Evolutionary conservation across 2,113 vertebrate genomes (phyloP).

Genomic region (Kryptolebias marmoratus): DNA sequence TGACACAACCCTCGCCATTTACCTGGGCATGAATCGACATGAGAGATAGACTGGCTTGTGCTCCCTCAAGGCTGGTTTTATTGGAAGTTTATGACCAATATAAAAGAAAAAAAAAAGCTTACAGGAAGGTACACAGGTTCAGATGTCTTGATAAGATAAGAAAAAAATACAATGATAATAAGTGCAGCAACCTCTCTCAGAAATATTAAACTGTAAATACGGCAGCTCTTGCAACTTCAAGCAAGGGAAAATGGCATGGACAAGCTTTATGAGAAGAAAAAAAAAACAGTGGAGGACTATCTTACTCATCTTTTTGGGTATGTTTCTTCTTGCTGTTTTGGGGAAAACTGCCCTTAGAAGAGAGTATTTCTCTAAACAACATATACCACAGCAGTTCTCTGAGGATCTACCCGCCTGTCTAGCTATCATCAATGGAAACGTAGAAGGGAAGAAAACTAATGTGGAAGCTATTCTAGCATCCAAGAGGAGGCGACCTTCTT

Average conservation of each 20-base stretch:
- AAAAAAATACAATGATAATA: background rate
- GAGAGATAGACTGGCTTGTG: no score
- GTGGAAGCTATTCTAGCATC: conserved; percentile 69
- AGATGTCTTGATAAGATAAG: background rate
- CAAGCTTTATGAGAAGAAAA: rapidly evolving
- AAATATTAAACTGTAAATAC: background rate
- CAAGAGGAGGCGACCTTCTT: background rate
- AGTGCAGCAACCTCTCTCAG: background rate
- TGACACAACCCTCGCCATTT: no score
- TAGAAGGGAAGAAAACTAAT: conserved; percentile 6
- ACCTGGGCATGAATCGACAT: no score
- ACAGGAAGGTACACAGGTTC: no score
- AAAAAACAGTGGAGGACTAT: background rate
- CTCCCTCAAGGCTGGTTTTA: no score
- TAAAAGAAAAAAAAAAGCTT: no score
- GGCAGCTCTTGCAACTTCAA: background rate
- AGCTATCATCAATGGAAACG: conserved; percentile 78
- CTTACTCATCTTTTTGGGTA: conserved; percentile 6
- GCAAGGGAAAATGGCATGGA: conserved; percentile 17
- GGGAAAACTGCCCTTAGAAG: conserved; percentile 13
- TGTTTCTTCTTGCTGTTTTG: conserved; percentile 17
- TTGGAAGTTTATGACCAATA: no score
- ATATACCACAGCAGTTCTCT: conserved; percentile 26
- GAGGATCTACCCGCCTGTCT: conserved; percentile 77
- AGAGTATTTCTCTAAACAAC: background rate